Percentiles rank a stretch among this genome's conserved stretches.
phyloP scores from a whole-genome alignment of 2,888 invertebrate genomes.

The Byasa hedistus region DNA sequence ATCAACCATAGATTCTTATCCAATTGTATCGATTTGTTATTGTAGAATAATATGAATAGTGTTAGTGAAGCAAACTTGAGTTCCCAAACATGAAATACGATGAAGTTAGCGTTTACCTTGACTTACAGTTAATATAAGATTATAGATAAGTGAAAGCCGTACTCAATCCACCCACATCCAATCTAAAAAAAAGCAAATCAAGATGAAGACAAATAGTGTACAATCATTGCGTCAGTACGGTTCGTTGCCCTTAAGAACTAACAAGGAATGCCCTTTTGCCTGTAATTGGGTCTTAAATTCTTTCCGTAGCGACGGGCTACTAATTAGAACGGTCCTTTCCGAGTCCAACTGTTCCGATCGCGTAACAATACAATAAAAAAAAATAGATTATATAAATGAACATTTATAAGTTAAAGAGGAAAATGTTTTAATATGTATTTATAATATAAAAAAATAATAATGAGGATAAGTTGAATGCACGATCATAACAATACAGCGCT shows the following conservation, averaged over 20 bases:
- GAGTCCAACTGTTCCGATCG: neutral
- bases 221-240: constrained; percentile 2
- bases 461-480: neutral
- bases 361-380: neutral
- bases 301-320: constrained; percentile 2
- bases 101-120: neutral
- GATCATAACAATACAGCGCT: neutral
- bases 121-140: neutral
- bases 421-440: neutral
- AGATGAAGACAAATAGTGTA: constrained; percentile 1
- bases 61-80: too few relatives aligned
- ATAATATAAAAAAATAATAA: neutral
- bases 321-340: constrained; percentile 1
- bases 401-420: too few relatives aligned
- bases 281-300: constrained; percentile 6
- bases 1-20: neutral
- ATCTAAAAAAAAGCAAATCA: neutral
- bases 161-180: neutral
- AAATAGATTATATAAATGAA: too few relatives aligned
- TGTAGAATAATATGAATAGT: neutral
- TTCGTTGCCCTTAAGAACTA: neutral
- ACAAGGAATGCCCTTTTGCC: neutral
- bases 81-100: too few relatives aligned
- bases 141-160: neutral
- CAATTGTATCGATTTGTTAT: neutral